A percentile compares a stretch with the other conserved stretches of the same genome.
These are phyloP conservation scores for Momotus momota DNA, from an alignment of 2,797 vertebrate species.

Conservation along the genomic window DNA sequence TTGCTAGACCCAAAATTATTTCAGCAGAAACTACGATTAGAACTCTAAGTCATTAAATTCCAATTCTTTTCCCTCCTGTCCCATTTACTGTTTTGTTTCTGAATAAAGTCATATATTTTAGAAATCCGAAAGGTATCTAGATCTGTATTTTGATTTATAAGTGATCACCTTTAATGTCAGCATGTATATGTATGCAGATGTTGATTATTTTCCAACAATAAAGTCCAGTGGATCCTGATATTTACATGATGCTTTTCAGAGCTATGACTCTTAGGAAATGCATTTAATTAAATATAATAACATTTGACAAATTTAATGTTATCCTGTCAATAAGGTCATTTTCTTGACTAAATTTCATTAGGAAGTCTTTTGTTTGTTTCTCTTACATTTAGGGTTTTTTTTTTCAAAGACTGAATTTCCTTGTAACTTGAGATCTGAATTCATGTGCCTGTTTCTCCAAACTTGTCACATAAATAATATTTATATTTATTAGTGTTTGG, in stretches of 20 bases:
- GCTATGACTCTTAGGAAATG: neutral
- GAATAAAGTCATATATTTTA: neutral
- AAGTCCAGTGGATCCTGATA: neutral
- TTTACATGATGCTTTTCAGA: neutral
- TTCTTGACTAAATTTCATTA: slow-evolving; percentile 15
- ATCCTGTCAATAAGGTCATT: neutral
- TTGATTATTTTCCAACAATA: neutral
- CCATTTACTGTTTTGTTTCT: neutral
- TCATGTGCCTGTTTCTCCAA: neutral
- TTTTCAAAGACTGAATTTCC: neutral
- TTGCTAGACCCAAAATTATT: neutral
- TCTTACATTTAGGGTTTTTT: neutral
- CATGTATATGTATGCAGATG: neutral
- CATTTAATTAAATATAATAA: neutral
- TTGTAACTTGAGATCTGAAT: neutral
- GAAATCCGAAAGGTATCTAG: neutral
- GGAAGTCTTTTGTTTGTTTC: neutral
- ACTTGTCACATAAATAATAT: slow-evolving; percentile 1
- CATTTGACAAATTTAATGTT: slow-evolving; percentile 10
- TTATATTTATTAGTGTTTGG: neutral
- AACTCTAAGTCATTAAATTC: neutral
- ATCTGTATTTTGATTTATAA: neutral
- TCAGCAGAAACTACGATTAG: neutral
- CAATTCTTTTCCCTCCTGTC: neutral
- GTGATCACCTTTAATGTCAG: neutral